Evolutionary conservation across 2,888 invertebrate species (phyloP), one percentile per base, ranked within the genome.

Genomic region (Scaptomyza caliginosa): DNA sequence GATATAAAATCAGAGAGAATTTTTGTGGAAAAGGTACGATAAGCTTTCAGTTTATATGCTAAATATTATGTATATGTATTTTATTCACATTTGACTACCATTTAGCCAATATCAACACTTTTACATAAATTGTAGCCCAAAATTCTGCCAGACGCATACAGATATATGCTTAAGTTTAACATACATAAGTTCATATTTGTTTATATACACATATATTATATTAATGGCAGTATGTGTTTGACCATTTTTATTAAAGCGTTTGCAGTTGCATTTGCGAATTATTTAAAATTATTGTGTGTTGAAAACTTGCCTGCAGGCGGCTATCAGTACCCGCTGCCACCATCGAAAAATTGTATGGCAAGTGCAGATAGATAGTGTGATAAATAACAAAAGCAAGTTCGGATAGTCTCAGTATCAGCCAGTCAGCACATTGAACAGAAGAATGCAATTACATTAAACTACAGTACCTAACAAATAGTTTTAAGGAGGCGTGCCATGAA

Each of bases 301-400:
- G 74, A 63, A 72, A 85, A 70, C 72, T 74, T 74, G 74, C 74
- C 82, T 74, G 79, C 86, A 77, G 86, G 82, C 85, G 86, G 82
- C 85, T 85, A 85, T 78, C 74, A 85, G 72, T 77, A 2, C 17
- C 38, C 48, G 23, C 43, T 26, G 38, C 24, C 46, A 54, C 19
- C 42, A 54, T 46, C n/a, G 23, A n/a, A 28, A 17, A 28, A 32
- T 36, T 51, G 42, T 50, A 42, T 39, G 50, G 7, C 30, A 11
- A 36, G 57, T 34, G 13, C 32, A 42, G 56, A 45, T 30, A 58
- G 46, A 49, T n/a, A n/a, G n/a, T n/a, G n/a, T n/a, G 48, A 40
- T 51, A 55, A 21, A 50, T 30, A 17, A 11, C 34, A 4, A 16
- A 0, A 13, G 6, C 3, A 8, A 19, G 11, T 10, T 36, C 21